These are phyloP conservation scores for Melipona beecheii DNA, from an alignment of 2,888 invertebrate genomes.

Conservation along the genomic window DNA sequence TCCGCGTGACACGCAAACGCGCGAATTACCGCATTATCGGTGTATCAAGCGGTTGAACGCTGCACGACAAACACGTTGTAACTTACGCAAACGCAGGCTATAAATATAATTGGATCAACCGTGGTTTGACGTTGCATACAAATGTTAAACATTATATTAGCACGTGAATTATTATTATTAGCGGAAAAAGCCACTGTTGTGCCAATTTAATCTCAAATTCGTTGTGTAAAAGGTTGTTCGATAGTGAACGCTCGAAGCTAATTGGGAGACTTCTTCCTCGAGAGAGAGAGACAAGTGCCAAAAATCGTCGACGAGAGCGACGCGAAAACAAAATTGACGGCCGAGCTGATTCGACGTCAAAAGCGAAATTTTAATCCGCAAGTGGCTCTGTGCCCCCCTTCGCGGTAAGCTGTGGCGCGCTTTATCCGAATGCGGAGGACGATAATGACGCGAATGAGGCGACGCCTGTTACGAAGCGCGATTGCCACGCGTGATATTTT, in stretches of 20 bases:
- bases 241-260: not conserved
- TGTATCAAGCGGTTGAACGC: not conserved
- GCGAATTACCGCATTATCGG: not conserved
- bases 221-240: not conserved
- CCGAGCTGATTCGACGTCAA: no score
- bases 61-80: not conserved
- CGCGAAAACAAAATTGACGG: no score
- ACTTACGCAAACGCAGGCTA: not conserved
- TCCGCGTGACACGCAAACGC: not conserved
- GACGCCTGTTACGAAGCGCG: slow-evolving; percentile 19
- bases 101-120: not conserved
- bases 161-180: not conserved
- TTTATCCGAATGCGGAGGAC: no score
- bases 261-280: not conserved
- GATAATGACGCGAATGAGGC: not conserved
- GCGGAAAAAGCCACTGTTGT: not conserved
- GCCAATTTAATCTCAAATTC: not conserved
- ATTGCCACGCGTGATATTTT: slow-evolving; percentile 51
- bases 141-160: not conserved
- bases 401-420: no score
- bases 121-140: not conserved
- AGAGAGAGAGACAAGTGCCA: not conserved
- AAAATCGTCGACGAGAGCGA: no score
- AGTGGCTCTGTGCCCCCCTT: no score
- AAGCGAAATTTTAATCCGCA: no score